Evolutionary conservation across 2,797 vertebrate species (phyloP).

Genomic region (Mormyrops attenuatus): DNA sequence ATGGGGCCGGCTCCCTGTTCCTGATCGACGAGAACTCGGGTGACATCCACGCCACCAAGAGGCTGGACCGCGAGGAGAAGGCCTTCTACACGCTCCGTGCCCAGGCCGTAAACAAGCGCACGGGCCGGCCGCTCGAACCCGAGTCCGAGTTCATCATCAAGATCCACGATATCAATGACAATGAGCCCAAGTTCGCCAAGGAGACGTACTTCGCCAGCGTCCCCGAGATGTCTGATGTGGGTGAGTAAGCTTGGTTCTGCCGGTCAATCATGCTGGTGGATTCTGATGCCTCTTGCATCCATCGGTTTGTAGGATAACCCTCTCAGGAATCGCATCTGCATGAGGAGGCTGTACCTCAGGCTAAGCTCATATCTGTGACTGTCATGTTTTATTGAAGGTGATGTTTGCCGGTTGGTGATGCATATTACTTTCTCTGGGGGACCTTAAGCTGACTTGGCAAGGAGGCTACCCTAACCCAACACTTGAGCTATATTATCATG

Average conservation of each 20-base stretch:
- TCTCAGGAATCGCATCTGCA: background rate
- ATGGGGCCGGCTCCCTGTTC: constrained; percentile 87
- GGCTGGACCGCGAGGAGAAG: constrained; percentile 92
- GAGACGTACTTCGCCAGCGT: constrained; percentile 83
- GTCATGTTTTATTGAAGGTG: background rate
- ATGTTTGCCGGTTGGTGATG: background rate
- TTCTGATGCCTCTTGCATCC: background rate
- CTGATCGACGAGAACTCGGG: constrained; percentile 95
- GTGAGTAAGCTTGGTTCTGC: constrained; percentile 61
- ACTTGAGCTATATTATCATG: background rate
- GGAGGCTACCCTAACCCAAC: background rate
- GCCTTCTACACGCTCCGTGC: constrained; percentile 84
- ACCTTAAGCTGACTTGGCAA: background rate
- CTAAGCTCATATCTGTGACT: background rate
- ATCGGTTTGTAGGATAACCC: background rate
- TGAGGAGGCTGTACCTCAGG: background rate
- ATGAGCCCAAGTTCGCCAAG: constrained; percentile 86
- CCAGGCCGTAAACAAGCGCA: constrained; percentile 84
- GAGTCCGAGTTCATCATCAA: constrained; percentile 97
- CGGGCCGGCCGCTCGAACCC: constrained; percentile 82
- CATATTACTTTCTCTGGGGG: background rate
- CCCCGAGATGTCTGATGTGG: constrained; percentile 92
- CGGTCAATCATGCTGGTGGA: background rate
- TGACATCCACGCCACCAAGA: constrained; percentile 92
- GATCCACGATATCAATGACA: constrained; percentile 98